These are phyloP conservation scores for Phyllostomus hastatus DNA, from an alignment of 2,113 vertebrate genomes.

Conservation along the genomic window DNA sequence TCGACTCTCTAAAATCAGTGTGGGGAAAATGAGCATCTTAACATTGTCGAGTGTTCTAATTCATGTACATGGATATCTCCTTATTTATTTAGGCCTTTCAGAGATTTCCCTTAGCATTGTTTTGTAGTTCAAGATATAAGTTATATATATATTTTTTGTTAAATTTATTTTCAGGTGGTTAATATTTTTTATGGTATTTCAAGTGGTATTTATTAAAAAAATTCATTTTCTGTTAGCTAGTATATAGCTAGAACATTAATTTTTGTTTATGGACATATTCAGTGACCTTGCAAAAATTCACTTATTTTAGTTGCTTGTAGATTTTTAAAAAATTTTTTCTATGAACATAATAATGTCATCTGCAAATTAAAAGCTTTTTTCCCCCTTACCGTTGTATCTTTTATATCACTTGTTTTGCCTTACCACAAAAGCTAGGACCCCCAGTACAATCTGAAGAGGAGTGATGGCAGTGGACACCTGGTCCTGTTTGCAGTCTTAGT, in stretches of 20 bases:
- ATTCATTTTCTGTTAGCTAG: too few species aligned
- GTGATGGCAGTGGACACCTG: not conserved
- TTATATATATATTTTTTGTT: not conserved
- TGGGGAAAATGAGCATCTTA: not conserved
- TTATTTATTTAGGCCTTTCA: not conserved
- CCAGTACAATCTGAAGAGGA: not conserved
- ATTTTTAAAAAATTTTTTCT: not conserved
- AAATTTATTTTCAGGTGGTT: too few species aligned
- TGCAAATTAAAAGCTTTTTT: not conserved
- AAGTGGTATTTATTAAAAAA: too few species aligned
- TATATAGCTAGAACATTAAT: not conserved
- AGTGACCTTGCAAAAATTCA: not conserved
- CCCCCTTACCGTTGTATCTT: not conserved
- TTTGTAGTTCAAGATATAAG: not conserved
- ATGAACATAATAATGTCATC: not conserved
- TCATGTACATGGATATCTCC: not conserved
- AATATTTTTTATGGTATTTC: too few species aligned
- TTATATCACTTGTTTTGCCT: not conserved
- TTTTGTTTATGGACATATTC: not conserved
- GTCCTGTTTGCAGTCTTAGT: too few species aligned
- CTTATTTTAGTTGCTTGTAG: not conserved
- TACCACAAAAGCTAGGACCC: not conserved
- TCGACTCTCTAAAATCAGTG: not conserved
- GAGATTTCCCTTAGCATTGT: not conserved
- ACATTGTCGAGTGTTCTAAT: not conserved